Percentiles rank a stretch among this genome's conserved stretches.
Conservation (phyloP, 2,888 invertebrate species). For the Cosmopolites sordidus region DNA sequence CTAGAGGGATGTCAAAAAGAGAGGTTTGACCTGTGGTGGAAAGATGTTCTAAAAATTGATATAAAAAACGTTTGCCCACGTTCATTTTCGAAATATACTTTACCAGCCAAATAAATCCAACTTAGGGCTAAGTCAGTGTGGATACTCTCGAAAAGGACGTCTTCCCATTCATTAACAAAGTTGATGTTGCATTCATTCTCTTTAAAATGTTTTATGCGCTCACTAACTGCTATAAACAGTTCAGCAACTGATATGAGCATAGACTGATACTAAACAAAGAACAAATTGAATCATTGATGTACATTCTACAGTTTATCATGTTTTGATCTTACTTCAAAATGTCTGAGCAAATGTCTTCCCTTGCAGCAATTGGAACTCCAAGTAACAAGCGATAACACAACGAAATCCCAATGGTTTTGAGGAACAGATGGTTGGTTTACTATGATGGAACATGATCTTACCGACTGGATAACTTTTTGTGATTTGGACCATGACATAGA, state of each 20-base stretch:
- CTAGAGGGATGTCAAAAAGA: conserved; percentile 35
- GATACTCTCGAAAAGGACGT: conserved; percentile 67
- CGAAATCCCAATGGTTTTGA: conserved; percentile 67
- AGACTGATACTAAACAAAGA: conserved; percentile 48
- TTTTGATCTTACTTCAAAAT: conserved; percentile 53
- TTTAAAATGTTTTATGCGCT: conserved; percentile 47
- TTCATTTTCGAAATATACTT: too few species aligned
- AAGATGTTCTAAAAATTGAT: too few species aligned
- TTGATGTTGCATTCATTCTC: conserved; percentile 41
- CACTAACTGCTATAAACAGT: conserved; percentile 51
- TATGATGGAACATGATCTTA: conserved; percentile 43
- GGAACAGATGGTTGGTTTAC: conserved; percentile 36
- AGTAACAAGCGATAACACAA: conserved; percentile 64
- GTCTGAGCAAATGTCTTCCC: conserved; percentile 45
- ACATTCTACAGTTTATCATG: not conserved
- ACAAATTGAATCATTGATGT: not conserved
- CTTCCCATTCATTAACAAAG: conserved; percentile 68
- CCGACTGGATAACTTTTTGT: conserved; percentile 46
- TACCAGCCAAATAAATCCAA: conserved; percentile 52
- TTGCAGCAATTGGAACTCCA: conserved; percentile 57
- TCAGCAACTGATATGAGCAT: conserved; percentile 53
- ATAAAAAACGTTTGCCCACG: too few species aligned
- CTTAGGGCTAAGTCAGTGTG: conserved; percentile 52
- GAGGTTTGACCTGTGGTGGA: too few species aligned
- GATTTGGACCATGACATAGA: conserved; percentile 41